These are phyloP conservation scores for Drosophila cracens DNA, from an alignment of 2,888 invertebrate genomes.

Conservation along the genomic window DNA sequence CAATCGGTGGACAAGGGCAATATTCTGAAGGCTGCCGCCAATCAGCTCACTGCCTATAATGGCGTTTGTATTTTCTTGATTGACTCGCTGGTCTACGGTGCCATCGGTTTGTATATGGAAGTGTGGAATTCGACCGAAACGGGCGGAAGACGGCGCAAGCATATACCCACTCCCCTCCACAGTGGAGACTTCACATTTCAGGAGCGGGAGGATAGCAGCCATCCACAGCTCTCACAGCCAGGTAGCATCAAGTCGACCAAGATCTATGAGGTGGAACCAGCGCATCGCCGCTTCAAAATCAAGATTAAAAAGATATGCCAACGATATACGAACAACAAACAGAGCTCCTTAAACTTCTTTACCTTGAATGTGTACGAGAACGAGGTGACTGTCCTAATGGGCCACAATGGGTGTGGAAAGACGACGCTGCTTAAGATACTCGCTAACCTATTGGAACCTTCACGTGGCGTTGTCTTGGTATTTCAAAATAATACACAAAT, in stretches of 20 bases:
- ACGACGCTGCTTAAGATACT: constrained; percentile 96
- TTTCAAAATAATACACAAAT: constrained; percentile 88
- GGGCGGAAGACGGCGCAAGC: constrained; percentile 21
- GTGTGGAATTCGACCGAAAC: constrained; percentile 55
- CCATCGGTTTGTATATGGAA: constrained; percentile 88
- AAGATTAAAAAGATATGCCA: constrained; percentile 86
- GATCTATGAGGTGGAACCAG: constrained; percentile 86
- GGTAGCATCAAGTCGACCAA: constrained; percentile 59
- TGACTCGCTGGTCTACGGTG: constrained; percentile 80
- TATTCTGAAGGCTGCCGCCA: not conserved
- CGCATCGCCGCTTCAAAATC: constrained; percentile 83
- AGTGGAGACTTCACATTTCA: constrained; percentile 37
- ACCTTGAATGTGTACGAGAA: constrained; percentile 91
- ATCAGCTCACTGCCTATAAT: constrained; percentile 22
- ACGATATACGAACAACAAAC: constrained; percentile 88
- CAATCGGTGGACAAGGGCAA: constrained; percentile 20
- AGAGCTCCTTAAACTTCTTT: constrained; percentile 88
- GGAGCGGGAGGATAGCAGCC: constrained; percentile 33
- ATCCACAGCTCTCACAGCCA: constrained; percentile 26
- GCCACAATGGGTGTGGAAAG: constrained; percentile 91
- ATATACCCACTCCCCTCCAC: constrained; percentile 11
- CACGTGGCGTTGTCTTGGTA: constrained; percentile 89
- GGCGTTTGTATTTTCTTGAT: constrained; percentile 38
- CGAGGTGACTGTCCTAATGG: constrained; percentile 88
- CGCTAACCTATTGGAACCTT: constrained; percentile 90